Evolutionary conservation across 2,113 vertebrate genomes (phyloP).

Genomic region (Apteryx owenii): DNA sequence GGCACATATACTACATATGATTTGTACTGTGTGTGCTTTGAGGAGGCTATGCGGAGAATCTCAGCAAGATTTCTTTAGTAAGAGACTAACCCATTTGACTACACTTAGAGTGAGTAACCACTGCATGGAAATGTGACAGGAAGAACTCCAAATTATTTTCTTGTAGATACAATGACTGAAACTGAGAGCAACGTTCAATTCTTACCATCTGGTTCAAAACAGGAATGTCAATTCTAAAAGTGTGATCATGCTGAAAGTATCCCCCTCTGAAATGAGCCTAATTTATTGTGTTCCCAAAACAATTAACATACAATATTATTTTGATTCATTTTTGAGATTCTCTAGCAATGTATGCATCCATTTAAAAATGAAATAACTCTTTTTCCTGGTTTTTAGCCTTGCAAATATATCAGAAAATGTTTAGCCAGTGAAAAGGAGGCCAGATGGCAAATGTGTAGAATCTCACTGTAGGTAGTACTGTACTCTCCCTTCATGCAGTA

Average conservation of each 20-base stretch:
- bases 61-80: background rate
- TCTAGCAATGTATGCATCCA: background rate
- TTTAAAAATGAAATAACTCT: background rate
- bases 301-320: background rate
- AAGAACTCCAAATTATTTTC: background rate
- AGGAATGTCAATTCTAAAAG: background rate
- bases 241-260: background rate
- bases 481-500: background rate
- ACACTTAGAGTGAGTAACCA: background rate
- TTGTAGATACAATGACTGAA: background rate
- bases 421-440: background rate
- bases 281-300: background rate
- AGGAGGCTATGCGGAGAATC: background rate
- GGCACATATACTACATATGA: rapidly evolving
- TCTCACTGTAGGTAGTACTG: background rate
- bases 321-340: background rate
- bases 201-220: background rate
- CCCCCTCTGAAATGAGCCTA: background rate
- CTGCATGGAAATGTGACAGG: background rate
- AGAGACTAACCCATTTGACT: background rate
- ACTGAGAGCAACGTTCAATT: background rate
- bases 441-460: background rate
- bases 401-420: background rate
- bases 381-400: background rate
- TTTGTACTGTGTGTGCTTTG: background rate